Percentiles rank a stretch among this genome's conserved stretches.
Conservation (phyloP, 2,797 vertebrate species). For the Sebastes kiyomatsui region DNA sequence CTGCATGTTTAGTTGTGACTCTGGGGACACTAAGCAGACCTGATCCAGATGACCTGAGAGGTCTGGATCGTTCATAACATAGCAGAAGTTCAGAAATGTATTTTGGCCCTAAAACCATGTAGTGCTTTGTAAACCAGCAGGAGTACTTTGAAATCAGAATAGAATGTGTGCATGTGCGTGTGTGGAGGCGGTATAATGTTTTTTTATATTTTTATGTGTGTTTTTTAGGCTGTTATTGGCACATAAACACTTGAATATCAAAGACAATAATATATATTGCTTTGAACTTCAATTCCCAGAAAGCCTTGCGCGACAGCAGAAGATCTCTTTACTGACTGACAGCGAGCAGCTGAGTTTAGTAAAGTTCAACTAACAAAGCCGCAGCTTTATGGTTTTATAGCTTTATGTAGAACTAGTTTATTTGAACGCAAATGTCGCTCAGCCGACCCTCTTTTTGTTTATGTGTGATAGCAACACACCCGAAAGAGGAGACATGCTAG, state of each 20-base stretch:
- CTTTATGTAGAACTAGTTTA: background rate
- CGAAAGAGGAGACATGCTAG: conserved; percentile 7
- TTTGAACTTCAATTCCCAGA: conserved; percentile 60
- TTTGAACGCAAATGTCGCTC: background rate
- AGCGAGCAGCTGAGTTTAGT: conserved; percentile 31
- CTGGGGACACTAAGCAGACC: too few species aligned
- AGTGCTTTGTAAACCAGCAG: too few species aligned
- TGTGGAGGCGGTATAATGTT: background rate
- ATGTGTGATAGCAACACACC: background rate
- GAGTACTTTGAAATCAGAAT: background rate
- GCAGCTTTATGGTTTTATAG: background rate
- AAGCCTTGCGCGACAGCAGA: conserved; percentile 22
- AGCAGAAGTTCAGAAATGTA: too few species aligned
- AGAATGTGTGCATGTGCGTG: background rate
- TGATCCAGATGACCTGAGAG: too few species aligned
- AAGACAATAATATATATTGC: background rate
- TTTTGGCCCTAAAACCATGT: too few species aligned
- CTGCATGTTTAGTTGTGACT: too few species aligned
- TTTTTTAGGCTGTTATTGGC: background rate
- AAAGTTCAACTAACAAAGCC: conserved; percentile 16
- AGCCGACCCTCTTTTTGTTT: background rate
- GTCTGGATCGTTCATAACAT: too few species aligned
- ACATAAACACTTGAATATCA: background rate
- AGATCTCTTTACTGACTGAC: conserved; percentile 21
- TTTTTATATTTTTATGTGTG: background rate